A percentile compares a stretch with the other conserved stretches of the same genome.
These are phyloP conservation scores for Drosophila sechellia DNA, from an alignment of 1,140 invertebrate genomes.

Conservation along the genomic window DNA sequence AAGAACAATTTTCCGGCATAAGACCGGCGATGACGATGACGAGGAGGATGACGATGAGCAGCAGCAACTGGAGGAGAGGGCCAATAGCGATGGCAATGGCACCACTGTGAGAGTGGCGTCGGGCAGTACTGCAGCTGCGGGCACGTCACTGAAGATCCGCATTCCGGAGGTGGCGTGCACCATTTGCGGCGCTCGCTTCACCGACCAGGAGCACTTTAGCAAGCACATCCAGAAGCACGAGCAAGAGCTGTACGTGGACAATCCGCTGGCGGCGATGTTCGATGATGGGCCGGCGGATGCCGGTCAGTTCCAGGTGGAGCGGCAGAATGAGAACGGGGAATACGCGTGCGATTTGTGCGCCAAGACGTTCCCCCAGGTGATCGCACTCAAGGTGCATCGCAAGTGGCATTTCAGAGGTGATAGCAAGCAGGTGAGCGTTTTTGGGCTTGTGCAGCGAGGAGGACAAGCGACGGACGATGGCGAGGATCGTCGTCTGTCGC, in stretches of 20 bases:
- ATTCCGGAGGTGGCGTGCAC: constrained; percentile 81
- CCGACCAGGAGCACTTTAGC: constrained; percentile 78
- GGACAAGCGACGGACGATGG: constrained; percentile 25
- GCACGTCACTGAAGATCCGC: constrained; percentile 59
- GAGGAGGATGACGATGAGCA: constrained; percentile 68
- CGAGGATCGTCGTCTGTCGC: constrained; percentile 21
- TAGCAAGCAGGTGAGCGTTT: constrained; percentile 85
- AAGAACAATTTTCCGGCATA: constrained; percentile 63
- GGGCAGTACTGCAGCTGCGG: background rate
- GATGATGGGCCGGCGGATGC: constrained; percentile 80
- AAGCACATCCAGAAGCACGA: constrained; percentile 84
- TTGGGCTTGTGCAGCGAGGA: constrained; percentile 84
- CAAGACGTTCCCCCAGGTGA: constrained; percentile 83
- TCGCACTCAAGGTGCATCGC: constrained; percentile 84
- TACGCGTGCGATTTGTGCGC: constrained; percentile 84
- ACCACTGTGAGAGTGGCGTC: constrained; percentile 5
- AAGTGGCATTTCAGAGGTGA: constrained; percentile 85
- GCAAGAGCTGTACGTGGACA: constrained; percentile 79
- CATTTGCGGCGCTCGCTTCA: constrained; percentile 77
- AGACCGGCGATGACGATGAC: constrained; percentile 79
- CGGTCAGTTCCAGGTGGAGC: constrained; percentile 79
- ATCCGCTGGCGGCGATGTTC: constrained; percentile 83
- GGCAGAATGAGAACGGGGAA: constrained; percentile 82
- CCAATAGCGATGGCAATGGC: constrained; percentile 5
- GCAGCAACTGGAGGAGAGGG: constrained; percentile 23